Percentiles rank a stretch among this genome's conserved stretches.
These are phyloP conservation scores for Panthera tigris DNA, from an alignment of 2,113 vertebrate genomes.

Conservation along the genomic window DNA sequence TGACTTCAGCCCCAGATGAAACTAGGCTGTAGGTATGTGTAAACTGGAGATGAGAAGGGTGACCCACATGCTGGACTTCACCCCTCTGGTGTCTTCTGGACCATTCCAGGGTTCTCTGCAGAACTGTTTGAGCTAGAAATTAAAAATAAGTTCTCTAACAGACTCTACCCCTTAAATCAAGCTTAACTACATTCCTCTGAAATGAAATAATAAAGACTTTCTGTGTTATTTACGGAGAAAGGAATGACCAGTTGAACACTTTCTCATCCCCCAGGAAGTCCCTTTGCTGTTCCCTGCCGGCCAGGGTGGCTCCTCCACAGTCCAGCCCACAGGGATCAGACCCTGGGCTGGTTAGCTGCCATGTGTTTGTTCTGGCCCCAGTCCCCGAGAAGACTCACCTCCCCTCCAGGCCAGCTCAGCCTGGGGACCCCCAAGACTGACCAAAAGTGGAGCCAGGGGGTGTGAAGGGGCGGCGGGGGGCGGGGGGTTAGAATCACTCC, in stretches of 20 bases:
- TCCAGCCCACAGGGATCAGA: background rate
- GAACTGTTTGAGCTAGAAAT: constrained; percentile 35
- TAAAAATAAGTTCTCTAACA: constrained; percentile 18
- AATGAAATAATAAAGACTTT: background rate
- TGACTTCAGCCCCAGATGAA: constrained; percentile 27
- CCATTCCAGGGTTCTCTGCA: constrained; percentile 19
- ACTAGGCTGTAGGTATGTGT: background rate
- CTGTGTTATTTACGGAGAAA: background rate
- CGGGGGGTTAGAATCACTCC: background rate
- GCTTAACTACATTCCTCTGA: background rate
- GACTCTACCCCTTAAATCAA: constrained; percentile 17
- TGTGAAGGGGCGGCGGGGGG: accelerated
- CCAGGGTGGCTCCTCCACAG: background rate
- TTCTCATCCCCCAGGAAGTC: background rate
- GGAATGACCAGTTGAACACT: background rate
- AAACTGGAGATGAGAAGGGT: background rate
- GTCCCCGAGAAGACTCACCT: background rate
- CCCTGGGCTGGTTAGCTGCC: background rate
- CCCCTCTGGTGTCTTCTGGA: constrained; percentile 21
- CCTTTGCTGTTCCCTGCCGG: constrained; percentile 55
- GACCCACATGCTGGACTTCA: background rate
- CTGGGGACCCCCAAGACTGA: background rate
- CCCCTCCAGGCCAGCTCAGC: background rate
- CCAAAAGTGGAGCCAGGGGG: background rate
- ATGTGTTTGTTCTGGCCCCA: background rate